These are phyloP conservation scores for Agapornis canus DNA, from an alignment of 2,797 vertebrate genomes.

Conservation along the genomic window DNA sequence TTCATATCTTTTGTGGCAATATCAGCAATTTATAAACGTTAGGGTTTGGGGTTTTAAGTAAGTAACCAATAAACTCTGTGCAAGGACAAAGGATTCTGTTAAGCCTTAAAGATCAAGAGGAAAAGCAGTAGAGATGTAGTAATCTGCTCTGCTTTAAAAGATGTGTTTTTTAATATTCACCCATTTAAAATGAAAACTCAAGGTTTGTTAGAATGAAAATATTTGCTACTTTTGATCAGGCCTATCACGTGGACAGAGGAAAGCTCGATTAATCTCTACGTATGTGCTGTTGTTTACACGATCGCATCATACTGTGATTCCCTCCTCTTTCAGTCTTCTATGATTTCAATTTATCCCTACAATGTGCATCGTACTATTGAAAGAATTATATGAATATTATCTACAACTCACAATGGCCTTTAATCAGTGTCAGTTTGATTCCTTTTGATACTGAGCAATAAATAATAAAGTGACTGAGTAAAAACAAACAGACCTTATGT, in stretches of 20 bases:
- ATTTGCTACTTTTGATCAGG: slow-evolving; percentile 9
- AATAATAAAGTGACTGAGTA: slow-evolving; percentile 65
- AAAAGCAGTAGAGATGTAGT: neutral
- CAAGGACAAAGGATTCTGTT: neutral
- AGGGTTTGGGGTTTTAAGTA: neutral
- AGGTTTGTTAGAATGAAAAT: neutral
- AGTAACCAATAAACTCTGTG: neutral
- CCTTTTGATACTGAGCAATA: slow-evolving; percentile 80
- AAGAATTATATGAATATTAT: slow-evolving; percentile 52
- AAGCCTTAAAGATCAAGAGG: slow-evolving; percentile 31
- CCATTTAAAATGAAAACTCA: neutral
- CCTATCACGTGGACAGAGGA: slow-evolving; percentile 15
- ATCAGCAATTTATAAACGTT: neutral
- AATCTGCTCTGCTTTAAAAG: slow-evolving; percentile 3
- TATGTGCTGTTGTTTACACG: slow-evolving; percentile 73
- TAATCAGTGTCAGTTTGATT: slow-evolving; percentile 71
- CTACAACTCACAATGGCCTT: slow-evolving; percentile 70
- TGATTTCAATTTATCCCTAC: slow-evolving; percentile 38
- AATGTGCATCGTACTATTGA: slow-evolving; percentile 46
- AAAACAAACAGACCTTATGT: slow-evolving; percentile 44
- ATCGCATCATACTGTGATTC: slow-evolving; percentile 75
- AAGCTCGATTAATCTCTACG: slow-evolving; percentile 14
- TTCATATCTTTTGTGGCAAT: neutral
- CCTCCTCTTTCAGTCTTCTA: slow-evolving; percentile 45
- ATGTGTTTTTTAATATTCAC: neutral